A percentile compares a stretch with the other conserved stretches of the same genome.
Evolutionary conservation across 2,888 invertebrate species (phyloP).

Genomic region (Cerastis leucographa): DNA sequence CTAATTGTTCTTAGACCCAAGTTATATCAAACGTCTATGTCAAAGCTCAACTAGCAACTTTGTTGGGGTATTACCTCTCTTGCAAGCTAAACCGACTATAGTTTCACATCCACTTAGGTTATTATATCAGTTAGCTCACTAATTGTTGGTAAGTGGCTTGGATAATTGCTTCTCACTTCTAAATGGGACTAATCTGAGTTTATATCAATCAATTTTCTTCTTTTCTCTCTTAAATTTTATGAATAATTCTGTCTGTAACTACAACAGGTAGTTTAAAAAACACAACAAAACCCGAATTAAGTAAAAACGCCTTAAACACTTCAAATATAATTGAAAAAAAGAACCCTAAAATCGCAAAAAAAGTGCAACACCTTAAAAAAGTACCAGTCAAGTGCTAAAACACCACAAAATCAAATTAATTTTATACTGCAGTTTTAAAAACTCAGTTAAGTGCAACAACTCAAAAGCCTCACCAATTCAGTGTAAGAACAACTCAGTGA

Average conservation of each 20-base stretch:
- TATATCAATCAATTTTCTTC: not conserved
- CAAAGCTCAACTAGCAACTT: not conserved
- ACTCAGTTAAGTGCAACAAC: slow-evolving; percentile 34
- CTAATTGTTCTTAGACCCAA: not conserved
- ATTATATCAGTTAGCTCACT: slow-evolving; percentile 2
- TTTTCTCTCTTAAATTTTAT: not conserved
- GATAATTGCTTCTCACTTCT: not conserved
- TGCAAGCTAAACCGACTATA: slow-evolving; percentile 1
- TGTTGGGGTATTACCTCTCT: not conserved
- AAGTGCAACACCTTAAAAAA: not conserved
- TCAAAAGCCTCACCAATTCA: slow-evolving; percentile 24
- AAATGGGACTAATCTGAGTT: no score
- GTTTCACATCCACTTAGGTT: slow-evolving; percentile 6
- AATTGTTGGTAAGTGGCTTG: not conserved
- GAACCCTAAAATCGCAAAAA: not conserved
- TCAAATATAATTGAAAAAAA: not conserved
- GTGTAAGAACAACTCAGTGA: slow-evolving; percentile 42
- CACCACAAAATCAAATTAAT: not conserved
- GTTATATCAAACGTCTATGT: not conserved
- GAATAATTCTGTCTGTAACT: not conserved
- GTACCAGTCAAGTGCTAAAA: not conserved
- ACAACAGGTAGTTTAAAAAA: not conserved
- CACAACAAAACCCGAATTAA: not conserved
- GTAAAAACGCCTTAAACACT: not conserved
- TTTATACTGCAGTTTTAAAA: slow-evolving; percentile 5